A percentile compares a stretch with the other conserved stretches of the same genome.
Evolutionary conservation across 2,888 invertebrate genomes (phyloP).

Genomic region (Drosophila incognita): DNA sequence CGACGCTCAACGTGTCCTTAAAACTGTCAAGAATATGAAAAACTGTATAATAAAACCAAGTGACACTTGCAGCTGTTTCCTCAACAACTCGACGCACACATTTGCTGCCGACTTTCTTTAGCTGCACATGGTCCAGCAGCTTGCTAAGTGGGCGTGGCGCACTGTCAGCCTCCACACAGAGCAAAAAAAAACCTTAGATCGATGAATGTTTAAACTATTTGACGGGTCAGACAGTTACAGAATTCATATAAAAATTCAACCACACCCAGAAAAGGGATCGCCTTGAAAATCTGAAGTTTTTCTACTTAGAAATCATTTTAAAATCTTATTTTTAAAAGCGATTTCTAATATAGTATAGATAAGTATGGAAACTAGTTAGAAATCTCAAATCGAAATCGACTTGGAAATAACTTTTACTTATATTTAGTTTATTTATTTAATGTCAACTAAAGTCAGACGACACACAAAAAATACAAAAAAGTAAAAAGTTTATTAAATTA

Average conservation of each 20-base stretch:
- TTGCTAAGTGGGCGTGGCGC: slow-evolving; percentile 30
- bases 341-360: not conserved
- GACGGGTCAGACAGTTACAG: not conserved
- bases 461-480: too few species aligned
- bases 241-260: not conserved
- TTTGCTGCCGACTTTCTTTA: slow-evolving; percentile 17
- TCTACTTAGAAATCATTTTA: not conserved
- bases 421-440: not conserved
- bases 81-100: slow-evolving; percentile 26
- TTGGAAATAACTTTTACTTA: not conserved
- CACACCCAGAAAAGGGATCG: not conserved
- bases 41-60: slow-evolving; percentile 47
- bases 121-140: slow-evolving; percentile 38
- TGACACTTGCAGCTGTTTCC: slow-evolving; percentile 69
- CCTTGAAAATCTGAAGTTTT: not conserved
- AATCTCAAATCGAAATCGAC: not conserved
- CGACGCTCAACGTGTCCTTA: slow-evolving; percentile 44
- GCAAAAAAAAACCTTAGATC: not conserved
- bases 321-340: not conserved
- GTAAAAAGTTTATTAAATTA: too few species aligned
- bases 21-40: slow-evolving; percentile 57
- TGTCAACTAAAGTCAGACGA: not conserved
- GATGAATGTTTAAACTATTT: slow-evolving; percentile 2
- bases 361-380: not conserved
- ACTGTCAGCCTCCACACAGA: not conserved